phyloP scores from a whole-genome alignment of 2,888 invertebrate genomes.

The Xylophagus ater region DNA sequence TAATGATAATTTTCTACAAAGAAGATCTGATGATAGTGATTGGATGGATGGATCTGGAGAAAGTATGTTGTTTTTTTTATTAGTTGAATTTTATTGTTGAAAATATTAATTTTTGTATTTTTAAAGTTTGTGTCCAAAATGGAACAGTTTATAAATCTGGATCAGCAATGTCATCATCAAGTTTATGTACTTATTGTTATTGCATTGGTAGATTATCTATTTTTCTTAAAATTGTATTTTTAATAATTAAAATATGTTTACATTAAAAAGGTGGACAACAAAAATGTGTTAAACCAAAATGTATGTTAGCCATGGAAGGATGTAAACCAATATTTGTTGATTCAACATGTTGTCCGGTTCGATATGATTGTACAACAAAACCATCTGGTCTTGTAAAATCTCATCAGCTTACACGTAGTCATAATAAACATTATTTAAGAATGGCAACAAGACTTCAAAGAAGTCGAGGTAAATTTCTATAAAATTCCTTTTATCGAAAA shows the following conservation, averaged over 20 bases:
- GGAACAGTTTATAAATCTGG: slow-evolving; percentile 36
- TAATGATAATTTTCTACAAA: slow-evolving; percentile 32
- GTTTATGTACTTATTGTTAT: slow-evolving; percentile 79
- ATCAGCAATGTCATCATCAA: slow-evolving; percentile 69
- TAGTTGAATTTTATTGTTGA: not conserved
- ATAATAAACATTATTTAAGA: slow-evolving; percentile 34
- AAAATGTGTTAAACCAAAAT: slow-evolving; percentile 69
- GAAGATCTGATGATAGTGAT: slow-evolving; percentile 36
- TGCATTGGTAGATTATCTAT: slow-evolving; percentile 46
- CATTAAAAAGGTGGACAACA: slow-evolving; percentile 44
- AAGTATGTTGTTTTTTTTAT: slow-evolving; percentile 13
- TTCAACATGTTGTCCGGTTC: slow-evolving; percentile 62
- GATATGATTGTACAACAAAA: slow-evolving; percentile 55
- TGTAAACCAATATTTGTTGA: slow-evolving; percentile 38
- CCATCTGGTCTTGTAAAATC: slow-evolving; percentile 31
- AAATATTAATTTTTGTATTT: too few species aligned
- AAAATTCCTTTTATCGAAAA: not conserved
- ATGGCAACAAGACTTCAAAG: slow-evolving; percentile 33
- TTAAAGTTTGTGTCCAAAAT: slow-evolving; percentile 33
- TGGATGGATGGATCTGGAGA: slow-evolving; percentile 28
- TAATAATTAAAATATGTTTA: not conserved
- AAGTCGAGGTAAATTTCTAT: slow-evolving; percentile 29
- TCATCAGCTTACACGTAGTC: slow-evolving; percentile 29
- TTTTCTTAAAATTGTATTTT: not conserved
- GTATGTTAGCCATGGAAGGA: slow-evolving; percentile 63